phyloP scores from a whole-genome alignment of 2,888 invertebrate species.

The Geophilus truncorum region DNA sequence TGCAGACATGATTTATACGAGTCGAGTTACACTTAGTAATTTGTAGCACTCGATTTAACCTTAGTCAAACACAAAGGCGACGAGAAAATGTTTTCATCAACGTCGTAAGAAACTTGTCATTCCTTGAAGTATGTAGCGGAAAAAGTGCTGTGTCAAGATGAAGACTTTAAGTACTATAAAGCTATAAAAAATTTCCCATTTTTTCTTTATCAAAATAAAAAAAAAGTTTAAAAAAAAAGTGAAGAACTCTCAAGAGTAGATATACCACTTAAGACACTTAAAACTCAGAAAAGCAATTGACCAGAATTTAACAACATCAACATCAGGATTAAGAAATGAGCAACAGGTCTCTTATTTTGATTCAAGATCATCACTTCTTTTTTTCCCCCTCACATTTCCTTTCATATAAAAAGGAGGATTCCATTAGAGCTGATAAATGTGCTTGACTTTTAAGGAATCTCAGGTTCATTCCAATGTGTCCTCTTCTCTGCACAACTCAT shows the following conservation, averaged over 20 bases:
- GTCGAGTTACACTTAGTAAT: background rate
- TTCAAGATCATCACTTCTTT: background rate
- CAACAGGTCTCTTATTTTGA: background rate
- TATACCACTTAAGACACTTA: background rate
- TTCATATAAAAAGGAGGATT: background rate
- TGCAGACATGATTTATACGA: background rate
- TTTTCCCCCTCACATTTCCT: too few relatives aligned
- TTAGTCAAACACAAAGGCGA: background rate
- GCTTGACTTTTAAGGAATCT: constrained; percentile 24
- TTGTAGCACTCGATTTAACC: background rate
- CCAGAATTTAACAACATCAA: too few relatives aligned
- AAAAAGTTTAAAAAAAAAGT: background rate
- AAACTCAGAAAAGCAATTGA: background rate
- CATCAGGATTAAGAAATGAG: background rate
- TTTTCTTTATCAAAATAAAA: background rate
- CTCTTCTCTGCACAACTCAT: background rate
- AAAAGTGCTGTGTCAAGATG: background rate
- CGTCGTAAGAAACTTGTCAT: background rate
- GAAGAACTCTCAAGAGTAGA: too few relatives aligned
- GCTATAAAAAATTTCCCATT: too few relatives aligned
- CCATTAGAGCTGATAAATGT: constrained; percentile 7
- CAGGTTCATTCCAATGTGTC: background rate
- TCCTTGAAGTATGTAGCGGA: background rate
- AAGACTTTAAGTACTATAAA: background rate
- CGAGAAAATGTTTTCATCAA: background rate